Evolutionary conservation across 2,113 vertebrate species (phyloP).

Genomic region (Trogon melanurus): DNA sequence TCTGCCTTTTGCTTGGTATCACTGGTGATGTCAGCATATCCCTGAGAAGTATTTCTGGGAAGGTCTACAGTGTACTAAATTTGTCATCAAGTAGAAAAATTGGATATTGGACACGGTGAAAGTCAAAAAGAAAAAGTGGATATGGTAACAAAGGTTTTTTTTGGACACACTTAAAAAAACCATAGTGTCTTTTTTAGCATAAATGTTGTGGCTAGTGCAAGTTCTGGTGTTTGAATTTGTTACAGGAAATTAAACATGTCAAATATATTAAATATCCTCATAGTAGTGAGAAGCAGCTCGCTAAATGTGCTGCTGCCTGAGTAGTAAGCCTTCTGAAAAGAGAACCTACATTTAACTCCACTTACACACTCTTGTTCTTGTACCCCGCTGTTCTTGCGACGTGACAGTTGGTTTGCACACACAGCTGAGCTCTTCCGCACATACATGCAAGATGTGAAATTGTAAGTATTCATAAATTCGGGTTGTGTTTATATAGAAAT

Average conservation of each 20-base stretch:
- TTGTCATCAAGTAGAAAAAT: background rate
- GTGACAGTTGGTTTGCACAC: background rate
- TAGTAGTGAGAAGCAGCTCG: background rate
- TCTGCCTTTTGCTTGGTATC: background rate
- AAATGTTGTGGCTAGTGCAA: background rate
- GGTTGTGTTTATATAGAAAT: background rate
- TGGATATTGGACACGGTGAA: background rate
- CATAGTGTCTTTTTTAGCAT: background rate
- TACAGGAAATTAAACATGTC: background rate
- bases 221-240: background rate
- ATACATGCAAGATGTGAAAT: background rate
- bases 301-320: background rate
- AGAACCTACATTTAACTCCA: background rate
- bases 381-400: accelerated
- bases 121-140: background rate
- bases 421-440: background rate
- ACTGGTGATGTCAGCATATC: slow-evolving; percentile 40
- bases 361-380: background rate
- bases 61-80: background rate
- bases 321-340: background rate
- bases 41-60: background rate
- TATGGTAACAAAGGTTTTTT: background rate
- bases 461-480: background rate
- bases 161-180: background rate
- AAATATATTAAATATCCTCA: background rate